A percentile compares a stretch with the other conserved stretches of the same genome.
phyloP scores from a whole-genome alignment of 2,113 vertebrate species.

The Otis tarda region DNA sequence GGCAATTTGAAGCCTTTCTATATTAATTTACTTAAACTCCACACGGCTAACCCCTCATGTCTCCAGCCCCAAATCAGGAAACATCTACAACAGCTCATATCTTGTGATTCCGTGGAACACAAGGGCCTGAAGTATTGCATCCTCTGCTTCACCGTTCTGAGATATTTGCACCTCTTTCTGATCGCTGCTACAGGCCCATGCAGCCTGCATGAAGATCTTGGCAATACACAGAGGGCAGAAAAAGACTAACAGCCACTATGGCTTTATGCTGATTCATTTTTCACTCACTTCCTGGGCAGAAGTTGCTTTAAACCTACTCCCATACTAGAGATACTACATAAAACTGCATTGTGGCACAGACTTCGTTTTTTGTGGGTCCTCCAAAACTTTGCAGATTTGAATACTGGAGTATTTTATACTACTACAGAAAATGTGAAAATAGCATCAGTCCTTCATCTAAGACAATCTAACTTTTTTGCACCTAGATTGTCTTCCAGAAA shows the following conservation, averaged over 20 bases:
- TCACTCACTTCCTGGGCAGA: not conserved
- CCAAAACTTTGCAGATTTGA: not conserved
- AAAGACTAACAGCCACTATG: not conserved
- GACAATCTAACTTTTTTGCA: not conserved
- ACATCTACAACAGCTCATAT: not conserved
- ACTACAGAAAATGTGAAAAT: not conserved
- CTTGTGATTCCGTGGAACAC: not conserved
- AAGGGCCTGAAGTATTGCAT: not conserved
- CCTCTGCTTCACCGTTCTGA: fast-evolving
- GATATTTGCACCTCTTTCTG: not conserved
- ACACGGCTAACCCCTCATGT: not conserved
- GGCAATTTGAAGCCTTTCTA: not conserved
- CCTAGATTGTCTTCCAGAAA: not conserved
- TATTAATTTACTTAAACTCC: not conserved
- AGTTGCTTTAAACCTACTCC: not conserved
- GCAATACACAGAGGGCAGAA: not conserved
- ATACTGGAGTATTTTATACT: not conserved
- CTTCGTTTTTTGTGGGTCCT: not conserved
- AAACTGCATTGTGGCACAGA: not conserved
- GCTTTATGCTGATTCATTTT: not conserved
- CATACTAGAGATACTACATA: not conserved
- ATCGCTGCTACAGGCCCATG: not conserved
- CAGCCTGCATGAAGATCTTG: not conserved
- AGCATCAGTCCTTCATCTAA: not conserved
- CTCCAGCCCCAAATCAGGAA: not conserved